Evolutionary conservation across 2,888 invertebrate genomes (phyloP), one percentile per base, ranked within the genome.

Genomic region (Malacosoma neustria): DNA sequence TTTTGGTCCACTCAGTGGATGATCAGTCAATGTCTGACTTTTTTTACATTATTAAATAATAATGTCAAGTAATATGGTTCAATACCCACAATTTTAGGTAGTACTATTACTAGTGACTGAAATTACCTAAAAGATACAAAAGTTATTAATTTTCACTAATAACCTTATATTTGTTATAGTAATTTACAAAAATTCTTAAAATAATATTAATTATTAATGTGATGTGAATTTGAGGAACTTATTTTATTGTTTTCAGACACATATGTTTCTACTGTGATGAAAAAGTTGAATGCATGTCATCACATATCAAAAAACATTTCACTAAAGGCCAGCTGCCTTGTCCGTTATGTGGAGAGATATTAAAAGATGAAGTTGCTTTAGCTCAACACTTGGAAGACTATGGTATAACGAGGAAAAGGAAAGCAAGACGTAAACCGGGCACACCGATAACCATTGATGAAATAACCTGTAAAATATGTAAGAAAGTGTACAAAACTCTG

Each of bases 401-500:
- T 38, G 65, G 57, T 13, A 44, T 57, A 0, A 45, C 45, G 0
- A 79, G 62, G 1, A 74, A 69, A 41, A 49, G 73, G 4, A 65
- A 70, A 46, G 72, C 72, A 0, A 42, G 73, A 14, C 52, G 80
- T 7, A 82, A 82, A 46, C 66, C 64, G 0, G 80, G 79, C 0
- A 73, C 74, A 0, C 79, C 77, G 0, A 62, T 80, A 15, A 81
- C 80, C 0, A 42, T 72, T 14, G 77, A 73, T 11, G 84, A 84
- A 9, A 40, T 85, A 9, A 84, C 82, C 0, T 84, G 82, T 38
- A 55, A 57, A 1, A 40, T 75, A 3, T 85, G 84, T 39, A 66
- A 75, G 34, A 82, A 82, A 40, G 66, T 81, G 0, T 82, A 81
- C 4, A 82, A 82, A 49, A 77, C 64, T 15, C 63, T 62, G 0